These are phyloP conservation scores for Watsonalla cultraria DNA, from an alignment of 2,888 invertebrate genomes.

Conservation along the genomic window DNA sequence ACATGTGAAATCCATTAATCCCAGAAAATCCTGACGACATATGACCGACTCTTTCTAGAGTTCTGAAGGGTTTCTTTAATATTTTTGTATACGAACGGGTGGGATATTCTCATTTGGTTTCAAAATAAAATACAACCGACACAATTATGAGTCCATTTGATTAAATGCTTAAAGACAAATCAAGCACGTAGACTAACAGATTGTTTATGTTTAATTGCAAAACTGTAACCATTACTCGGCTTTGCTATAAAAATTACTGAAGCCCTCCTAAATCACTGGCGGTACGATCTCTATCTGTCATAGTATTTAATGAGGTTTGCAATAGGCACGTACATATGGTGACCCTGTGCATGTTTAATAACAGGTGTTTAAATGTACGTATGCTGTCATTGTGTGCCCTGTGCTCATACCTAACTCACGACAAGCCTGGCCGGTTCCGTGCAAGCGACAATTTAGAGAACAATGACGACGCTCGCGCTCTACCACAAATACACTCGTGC, in stretches of 20 bases:
- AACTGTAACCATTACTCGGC: constrained; percentile 51
- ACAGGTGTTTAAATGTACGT: constrained; percentile 77
- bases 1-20: constrained; percentile 62
- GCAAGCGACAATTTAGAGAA: constrained; percentile 78
- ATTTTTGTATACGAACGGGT: too few relatives aligned
- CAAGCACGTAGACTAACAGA: too few relatives aligned
- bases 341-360: constrained; percentile 73
- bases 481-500: constrained; percentile 69
- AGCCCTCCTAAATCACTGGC: constrained; percentile 60
- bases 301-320: constrained; percentile 66
- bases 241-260: constrained; percentile 51
- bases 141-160: too few relatives aligned
- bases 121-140: too few relatives aligned
- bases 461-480: constrained; percentile 75
- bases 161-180: too few relatives aligned
- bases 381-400: constrained; percentile 66
- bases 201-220: constrained; percentile 36
- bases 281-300: constrained; percentile 68
- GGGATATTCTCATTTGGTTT: too few relatives aligned
- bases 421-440: constrained; percentile 74
- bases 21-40: constrained; percentile 52
- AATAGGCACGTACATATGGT: constrained; percentile 51
- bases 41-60: constrained; percentile 48
- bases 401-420: constrained; percentile 71
- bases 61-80: constrained; percentile 8